phyloP scores from a whole-genome alignment of 2,888 invertebrate genomes.

The Brenthis ino region DNA sequence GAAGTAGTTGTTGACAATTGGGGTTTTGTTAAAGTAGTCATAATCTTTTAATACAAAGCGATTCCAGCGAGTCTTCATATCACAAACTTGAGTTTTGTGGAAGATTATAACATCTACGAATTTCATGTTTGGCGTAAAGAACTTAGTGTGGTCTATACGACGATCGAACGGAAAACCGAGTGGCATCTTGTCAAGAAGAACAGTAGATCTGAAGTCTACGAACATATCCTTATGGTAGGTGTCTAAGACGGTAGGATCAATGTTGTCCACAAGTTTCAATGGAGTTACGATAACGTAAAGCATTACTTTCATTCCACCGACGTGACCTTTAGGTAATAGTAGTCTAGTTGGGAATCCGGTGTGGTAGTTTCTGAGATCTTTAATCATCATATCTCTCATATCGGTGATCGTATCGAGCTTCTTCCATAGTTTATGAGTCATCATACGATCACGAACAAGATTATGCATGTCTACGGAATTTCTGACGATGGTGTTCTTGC shows the following conservation, averaged over 20 bases:
- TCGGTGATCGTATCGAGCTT: conserved; percentile 81
- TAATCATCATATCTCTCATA: conserved; percentile 57
- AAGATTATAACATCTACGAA: conserved; percentile 85
- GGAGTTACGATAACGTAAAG: conserved; percentile 85
- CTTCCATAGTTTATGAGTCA: conserved; percentile 84
- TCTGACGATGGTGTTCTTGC: conserved; percentile 85
- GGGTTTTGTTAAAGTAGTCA: conserved; percentile 55
- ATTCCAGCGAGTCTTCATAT: conserved; percentile 73
- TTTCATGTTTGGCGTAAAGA: conserved; percentile 86
- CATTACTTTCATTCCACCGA: conserved; percentile 85
- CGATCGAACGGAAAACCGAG: conserved; percentile 90
- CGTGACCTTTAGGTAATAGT: conserved; percentile 86
- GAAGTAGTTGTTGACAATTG: conserved; percentile 56
- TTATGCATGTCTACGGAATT: conserved; percentile 85
- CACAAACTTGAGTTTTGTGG: conserved; percentile 79
- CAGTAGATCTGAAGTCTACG: conserved; percentile 65
- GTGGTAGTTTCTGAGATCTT: conserved; percentile 73
- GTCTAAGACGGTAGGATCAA: conserved; percentile 63
- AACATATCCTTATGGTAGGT: conserved; percentile 71
- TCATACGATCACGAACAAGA: conserved; percentile 85
- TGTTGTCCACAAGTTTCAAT: conserved; percentile 68
- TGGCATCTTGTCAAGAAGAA: conserved; percentile 83
- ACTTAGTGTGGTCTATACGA: conserved; percentile 80
- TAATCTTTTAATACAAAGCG: conserved; percentile 66
- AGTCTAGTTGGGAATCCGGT: conserved; percentile 88